Conservation (phyloP, 2,888 invertebrate species). For the Spialia ferax region DNA sequence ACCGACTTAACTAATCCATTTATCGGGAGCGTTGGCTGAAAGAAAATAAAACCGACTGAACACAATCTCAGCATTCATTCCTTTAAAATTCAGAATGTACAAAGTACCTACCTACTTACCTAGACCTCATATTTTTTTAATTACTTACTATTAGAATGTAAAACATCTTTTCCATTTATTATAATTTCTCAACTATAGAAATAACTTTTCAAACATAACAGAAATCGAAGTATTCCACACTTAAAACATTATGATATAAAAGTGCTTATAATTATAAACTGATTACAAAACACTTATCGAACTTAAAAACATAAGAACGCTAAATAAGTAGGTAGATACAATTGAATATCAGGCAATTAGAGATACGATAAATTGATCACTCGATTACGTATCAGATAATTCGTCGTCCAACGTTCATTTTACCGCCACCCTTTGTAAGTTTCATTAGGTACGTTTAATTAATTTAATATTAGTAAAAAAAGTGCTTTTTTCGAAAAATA, state of each 20-base stretch:
- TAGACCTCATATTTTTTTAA: no score
- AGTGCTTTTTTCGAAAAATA: neutral
- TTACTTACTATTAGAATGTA: no score
- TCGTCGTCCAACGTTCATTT: slow-evolving; percentile 64
- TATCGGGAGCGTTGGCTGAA: no score
- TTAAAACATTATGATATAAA: neutral
- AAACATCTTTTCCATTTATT: no score
- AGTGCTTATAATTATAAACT: neutral
- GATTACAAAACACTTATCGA: slow-evolving; percentile 1
- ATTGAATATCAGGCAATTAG: slow-evolving; percentile 67
- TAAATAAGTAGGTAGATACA: no score
- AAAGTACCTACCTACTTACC: no score
- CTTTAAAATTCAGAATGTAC: no score
- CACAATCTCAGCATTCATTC: no score
- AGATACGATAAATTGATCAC: slow-evolving; percentile 73
- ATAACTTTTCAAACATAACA: no score
- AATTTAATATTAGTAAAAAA: neutral
- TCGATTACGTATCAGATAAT: slow-evolving; percentile 66
- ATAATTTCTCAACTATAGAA: no score
- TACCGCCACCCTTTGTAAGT: slow-evolving; percentile 62
- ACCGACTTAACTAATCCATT: no score
- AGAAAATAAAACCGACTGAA: no score
- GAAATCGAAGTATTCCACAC: neutral
- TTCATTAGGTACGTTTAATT: slow-evolving; percentile 1
- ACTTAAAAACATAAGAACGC: slow-evolving; percentile 43